Conservation (phyloP, 2,888 invertebrate species). For the Pyrgus malvae region DNA sequence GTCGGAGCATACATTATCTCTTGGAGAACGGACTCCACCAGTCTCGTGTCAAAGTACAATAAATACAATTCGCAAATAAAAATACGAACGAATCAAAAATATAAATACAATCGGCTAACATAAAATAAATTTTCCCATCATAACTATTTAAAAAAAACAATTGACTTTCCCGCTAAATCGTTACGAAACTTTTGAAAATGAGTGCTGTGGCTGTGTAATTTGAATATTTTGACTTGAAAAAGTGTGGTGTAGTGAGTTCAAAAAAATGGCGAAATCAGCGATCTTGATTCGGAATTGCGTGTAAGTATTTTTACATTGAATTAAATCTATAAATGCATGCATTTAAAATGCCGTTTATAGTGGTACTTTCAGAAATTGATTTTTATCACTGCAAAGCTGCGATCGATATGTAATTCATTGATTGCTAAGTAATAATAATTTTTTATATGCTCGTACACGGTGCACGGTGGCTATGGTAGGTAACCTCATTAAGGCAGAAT, state of each 20-base stretch:
- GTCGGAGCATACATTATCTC: constrained; percentile 6
- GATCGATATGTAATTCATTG: too few species aligned
- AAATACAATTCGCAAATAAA: constrained; percentile 6
- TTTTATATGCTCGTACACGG: too few species aligned
- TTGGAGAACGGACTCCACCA: constrained; percentile 2
- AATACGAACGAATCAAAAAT: background rate
- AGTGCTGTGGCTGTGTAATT: constrained; percentile 28
- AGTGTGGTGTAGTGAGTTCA: constrained; percentile 2
- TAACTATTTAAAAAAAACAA: too few species aligned
- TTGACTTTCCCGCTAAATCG: too few species aligned
- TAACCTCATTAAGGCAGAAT: too few species aligned
- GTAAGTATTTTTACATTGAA: constrained; percentile 43
- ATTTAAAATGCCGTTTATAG: too few species aligned
- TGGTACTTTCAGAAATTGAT: too few species aligned
- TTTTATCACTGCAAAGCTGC: too few species aligned
- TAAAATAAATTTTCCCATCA: too few species aligned
- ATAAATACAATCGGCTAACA: constrained; percentile 1
- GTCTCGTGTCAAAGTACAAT: background rate
- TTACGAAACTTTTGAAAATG: background rate
- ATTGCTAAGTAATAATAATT: too few species aligned
- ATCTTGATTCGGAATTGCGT: constrained; percentile 43
- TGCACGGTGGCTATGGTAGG: too few species aligned
- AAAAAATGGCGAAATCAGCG: constrained; percentile 42
- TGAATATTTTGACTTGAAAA: constrained; percentile 17
- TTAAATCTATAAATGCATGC: too few species aligned